Percentiles rank a stretch among this genome's conserved stretches.
Evolutionary conservation across 1,140 invertebrate genomes (phyloP).

Genomic region (Conus ventricosus): DNA sequence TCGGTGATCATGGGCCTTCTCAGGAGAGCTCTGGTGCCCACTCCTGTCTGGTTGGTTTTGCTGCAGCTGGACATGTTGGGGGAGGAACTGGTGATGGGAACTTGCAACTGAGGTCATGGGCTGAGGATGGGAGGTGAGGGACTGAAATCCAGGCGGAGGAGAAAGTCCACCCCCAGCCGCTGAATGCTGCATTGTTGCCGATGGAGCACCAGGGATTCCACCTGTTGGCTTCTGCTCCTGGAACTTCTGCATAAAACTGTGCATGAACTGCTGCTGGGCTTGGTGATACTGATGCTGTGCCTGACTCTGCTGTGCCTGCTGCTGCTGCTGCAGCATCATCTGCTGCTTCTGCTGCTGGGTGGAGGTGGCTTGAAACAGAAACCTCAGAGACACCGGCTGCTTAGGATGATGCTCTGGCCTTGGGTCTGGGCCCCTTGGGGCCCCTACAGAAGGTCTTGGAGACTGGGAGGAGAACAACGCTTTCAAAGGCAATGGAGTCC

Average conservation of each 20-base stretch:
- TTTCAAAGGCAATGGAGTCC: background rate
- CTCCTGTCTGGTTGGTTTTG: background rate
- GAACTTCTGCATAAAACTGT: background rate
- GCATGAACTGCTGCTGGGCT: constrained; percentile 20
- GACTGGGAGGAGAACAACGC: constrained; percentile 4
- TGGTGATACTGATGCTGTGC: constrained; percentile 7
- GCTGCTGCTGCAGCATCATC: background rate
- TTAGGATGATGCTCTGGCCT: background rate
- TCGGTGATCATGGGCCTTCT: background rate
- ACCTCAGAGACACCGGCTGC: constrained; percentile 6
- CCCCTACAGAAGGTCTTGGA: background rate
- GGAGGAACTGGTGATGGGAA: background rate
- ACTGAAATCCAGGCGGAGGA: background rate
- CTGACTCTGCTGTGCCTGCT: background rate
- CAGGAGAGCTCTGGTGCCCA: background rate
- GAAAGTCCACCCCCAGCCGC: background rate
- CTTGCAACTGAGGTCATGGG: background rate
- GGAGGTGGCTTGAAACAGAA: background rate
- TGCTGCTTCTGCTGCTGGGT: background rate
- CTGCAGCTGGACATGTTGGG: background rate
- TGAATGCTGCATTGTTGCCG: background rate
- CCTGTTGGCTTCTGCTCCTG: background rate
- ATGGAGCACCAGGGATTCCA: too few relatives aligned
- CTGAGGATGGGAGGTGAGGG: background rate
- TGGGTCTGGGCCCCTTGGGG: background rate